Evolutionary conservation across 2,888 invertebrate genomes (phyloP).

Genomic region (Leptinotarsa peninsularis): DNA sequence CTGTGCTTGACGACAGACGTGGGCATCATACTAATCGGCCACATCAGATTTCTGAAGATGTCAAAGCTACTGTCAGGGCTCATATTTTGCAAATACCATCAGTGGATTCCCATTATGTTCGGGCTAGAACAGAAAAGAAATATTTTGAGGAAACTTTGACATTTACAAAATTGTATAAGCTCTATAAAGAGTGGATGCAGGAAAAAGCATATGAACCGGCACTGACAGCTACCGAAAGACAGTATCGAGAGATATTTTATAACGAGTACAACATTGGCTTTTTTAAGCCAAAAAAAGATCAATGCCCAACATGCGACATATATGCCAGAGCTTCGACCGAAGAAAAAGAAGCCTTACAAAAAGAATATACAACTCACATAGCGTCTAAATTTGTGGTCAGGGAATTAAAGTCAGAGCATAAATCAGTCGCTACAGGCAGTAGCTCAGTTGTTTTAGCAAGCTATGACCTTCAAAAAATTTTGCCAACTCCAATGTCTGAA

Average conservation of each 20-base stretch:
- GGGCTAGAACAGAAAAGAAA: not conserved
- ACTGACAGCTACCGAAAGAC: constrained; percentile 4
- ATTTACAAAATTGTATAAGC: constrained; percentile 16
- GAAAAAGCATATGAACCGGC: constrained; percentile 5
- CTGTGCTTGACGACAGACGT: constrained; percentile 17
- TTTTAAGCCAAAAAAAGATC: constrained; percentile 20
- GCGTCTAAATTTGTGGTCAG: not conserved
- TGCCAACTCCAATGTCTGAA: constrained; percentile 2
- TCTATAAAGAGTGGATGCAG: constrained; percentile 2
- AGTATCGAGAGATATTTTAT: constrained; percentile 15
- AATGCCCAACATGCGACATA: constrained; percentile 13
- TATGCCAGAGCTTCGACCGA: constrained; percentile 1
- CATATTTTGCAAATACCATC: constrained; percentile 17
- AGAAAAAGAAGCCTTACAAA: not conserved
- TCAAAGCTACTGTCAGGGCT: constrained; percentile 20
- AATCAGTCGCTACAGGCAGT: not conserved
- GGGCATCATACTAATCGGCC: constrained; percentile 22
- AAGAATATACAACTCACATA: not conserved
- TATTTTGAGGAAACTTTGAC: constrained; percentile 13
- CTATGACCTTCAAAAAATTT: not conserved
- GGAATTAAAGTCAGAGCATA: not conserved
- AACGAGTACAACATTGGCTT: constrained; percentile 9
- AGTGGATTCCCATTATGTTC: constrained; percentile 16
- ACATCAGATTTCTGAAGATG: constrained; percentile 17
- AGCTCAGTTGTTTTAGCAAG: not conserved